Base-by-base conservation (phyloP, 2,113 vertebrate genomes). In the Triplophysa rosa region DNA sequence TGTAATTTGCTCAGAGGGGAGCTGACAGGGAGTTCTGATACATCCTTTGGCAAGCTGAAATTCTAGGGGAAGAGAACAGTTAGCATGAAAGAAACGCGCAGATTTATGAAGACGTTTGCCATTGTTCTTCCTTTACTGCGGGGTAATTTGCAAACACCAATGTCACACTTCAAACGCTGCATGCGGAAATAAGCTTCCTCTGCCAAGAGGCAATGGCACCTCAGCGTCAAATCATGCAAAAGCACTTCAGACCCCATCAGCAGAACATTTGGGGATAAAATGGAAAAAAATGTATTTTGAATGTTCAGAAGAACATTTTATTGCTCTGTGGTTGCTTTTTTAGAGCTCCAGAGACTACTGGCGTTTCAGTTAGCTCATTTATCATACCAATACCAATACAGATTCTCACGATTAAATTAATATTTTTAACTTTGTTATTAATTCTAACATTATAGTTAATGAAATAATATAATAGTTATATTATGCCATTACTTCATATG, bases 1-100 rank as follows among this genome's bases (percentile, higher is more conserved):
- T 59, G 8, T 66, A 79, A 84, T 65, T 72, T 63, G 56, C 83
- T 83, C 70, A 21, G 72, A 77, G 73, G 72, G 66, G 72, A 17
- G 52, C 72, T 69, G 42, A 63, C 65, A 69, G 42, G 12, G 58
- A 40, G 42, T 61, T 68, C 72, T 77, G 80, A 77, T 71, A 49
- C 58, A 61, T 79, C n/a, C 77, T 47, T 78, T 69, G 37, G 77
- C 58, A 49, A 78, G 49, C 65, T 16, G 37, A 52, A 62, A 64
- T 70, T 79, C 54, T 37, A 70, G 45, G 77, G 66, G 29, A 79
- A 63, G 67, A 61, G 67, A 79, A 69, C 77, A 37, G 58, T 69
- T 78, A 61, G 42, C 17, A 62, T 63, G 47, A 70, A 26, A 64
- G 42, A 63, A 71, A 78, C 17, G 40, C 5, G 11, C 26, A 68